These are phyloP conservation scores for Scylla paramamosain DNA, from an alignment of 1,140 invertebrate genomes.

Conservation along the genomic window DNA sequence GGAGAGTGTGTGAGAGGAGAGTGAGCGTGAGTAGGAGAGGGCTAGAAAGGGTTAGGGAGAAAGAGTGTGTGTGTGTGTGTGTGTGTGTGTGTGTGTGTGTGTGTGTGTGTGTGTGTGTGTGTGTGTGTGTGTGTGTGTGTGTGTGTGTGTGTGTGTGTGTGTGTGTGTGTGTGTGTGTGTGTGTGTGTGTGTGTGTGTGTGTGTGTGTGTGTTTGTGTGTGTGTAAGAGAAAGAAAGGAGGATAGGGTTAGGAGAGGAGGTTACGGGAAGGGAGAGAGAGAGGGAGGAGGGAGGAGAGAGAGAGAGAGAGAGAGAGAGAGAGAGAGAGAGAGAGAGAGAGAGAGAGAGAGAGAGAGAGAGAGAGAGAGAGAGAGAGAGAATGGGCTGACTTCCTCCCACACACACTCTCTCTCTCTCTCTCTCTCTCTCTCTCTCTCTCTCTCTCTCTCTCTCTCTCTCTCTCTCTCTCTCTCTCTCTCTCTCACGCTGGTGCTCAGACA, in stretches of 20 bases:
- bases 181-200: neutral
- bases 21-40: neutral
- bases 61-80: neutral
- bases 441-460: slow-evolving; percentile 29
- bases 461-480: slow-evolving; percentile 7
- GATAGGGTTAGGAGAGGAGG: neutral
- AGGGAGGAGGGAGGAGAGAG: neutral
- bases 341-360: neutral
- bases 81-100: neutral
- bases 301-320: no score
- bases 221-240: neutral
- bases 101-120: no score
- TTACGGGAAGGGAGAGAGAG: neutral
- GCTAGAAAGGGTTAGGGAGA: neutral
- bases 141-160: no score
- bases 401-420: slow-evolving; percentile 13
- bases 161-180: neutral
- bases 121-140: no score
- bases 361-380: neutral
- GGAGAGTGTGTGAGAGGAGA: slow-evolving; percentile 17
- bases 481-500: no score
- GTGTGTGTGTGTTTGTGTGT: no score
- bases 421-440: slow-evolving; percentile 29
- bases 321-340: neutral
- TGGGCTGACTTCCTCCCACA: neutral